These are phyloP conservation scores for Setipinna tenuifilis DNA, from an alignment of 2,797 vertebrate genomes.

Conservation along the genomic window DNA sequence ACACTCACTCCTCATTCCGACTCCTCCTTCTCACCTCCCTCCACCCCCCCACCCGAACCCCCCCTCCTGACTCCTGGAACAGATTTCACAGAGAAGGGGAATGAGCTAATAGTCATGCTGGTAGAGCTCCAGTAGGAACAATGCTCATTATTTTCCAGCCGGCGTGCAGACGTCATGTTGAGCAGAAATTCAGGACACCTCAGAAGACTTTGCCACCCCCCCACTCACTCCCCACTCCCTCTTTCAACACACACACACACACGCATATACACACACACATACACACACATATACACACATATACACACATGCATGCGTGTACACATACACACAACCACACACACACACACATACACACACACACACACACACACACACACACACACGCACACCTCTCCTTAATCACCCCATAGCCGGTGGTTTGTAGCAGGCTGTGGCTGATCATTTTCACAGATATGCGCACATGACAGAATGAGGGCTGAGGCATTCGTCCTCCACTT, in stretches of 20 bases:
- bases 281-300: background rate
- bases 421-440: background rate
- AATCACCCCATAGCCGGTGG: too few species aligned
- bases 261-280: background rate
- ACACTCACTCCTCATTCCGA: background rate
- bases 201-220: background rate
- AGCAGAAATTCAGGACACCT: background rate
- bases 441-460: background rate
- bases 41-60: background rate
- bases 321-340: background rate
- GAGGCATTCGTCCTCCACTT: background rate
- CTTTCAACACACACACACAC: background rate
- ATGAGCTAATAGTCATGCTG: background rate
- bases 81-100: background rate
- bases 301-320: background rate
- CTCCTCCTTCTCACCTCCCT: too few species aligned
- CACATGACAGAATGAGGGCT: constrained; percentile 14
- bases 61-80: background rate
- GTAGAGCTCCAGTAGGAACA: background rate
- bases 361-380: background rate
- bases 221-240: background rate
- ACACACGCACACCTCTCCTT: background rate
- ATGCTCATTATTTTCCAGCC: background rate
- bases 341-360: constrained; percentile 14
- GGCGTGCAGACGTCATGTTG: background rate